Base-by-base conservation (phyloP, 2,888 invertebrate species). In the Aphrophora alni region DNA sequence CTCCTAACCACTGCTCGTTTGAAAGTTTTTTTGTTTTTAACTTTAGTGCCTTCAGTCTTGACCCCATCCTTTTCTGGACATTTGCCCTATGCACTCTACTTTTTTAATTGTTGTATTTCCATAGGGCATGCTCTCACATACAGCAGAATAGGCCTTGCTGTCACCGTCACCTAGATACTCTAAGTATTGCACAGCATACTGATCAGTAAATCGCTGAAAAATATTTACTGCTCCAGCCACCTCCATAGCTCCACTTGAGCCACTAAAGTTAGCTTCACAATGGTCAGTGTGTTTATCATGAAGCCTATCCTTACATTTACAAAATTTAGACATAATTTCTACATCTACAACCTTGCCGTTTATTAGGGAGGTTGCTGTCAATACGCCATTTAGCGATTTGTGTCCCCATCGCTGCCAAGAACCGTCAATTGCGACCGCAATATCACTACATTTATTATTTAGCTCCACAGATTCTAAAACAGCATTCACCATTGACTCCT, bases 361-460 rank as follows among this genome's bases (percentile, higher is more conserved):
- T 71, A 74, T 59, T 14, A 83, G 79, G 27, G 83, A 81, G 0
- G 82, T 83, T n/a, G 80, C 82, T 44, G 83, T 77, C 73, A 82
- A 73, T 12, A 82, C 81, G 71, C 83, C 82, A 81, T 81, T 82
- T 25, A 80, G 72, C 10, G 84, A 84, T n/a, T 78, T 80, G 24
- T 82, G 81, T 14, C 83, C 82, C 51, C 80, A 75, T 79, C 80
- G 80, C 68, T 83, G 82, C 82, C 84, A 82, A 1, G 82, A 77
- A 24, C 83, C 83, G 82, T 83, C 82, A 17, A 80, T 72, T 21
- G 80, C 75, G 21, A 80, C 80, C 26, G 74, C 51, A 71, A 80
- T 76, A 71, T 80, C 76, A 25, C 71, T 44, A 44, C 69, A 69
- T 69, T 69, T 80, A n/a, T 71, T 69, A 75, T 70, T 74, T 12